Base-by-base conservation (phyloP, 2,113 vertebrate species). In the rabbit (Oryctolagus cuniculus) region DNA sequence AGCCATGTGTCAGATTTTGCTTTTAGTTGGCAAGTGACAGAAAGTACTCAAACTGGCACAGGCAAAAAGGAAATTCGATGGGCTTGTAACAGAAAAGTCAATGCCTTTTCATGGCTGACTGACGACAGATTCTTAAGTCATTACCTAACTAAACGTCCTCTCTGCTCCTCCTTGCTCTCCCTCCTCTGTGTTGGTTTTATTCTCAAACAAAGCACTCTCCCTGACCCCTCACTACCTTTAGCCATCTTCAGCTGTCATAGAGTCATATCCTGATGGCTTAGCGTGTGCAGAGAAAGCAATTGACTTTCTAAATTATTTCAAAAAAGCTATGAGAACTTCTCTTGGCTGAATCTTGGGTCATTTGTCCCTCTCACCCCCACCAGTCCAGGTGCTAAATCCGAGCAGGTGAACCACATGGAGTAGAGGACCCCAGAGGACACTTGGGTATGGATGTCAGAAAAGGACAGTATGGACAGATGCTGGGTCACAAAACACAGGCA, bases 1-100 rank as follows among this genome's bases (percentile, higher is more conserved):
- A 70, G 53, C 38, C 36, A 74, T 93, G 77, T 91, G 12, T 93
- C 89, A 95, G 44, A 44, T 25, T 77, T 78, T 72, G 51, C 72
- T 93, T 87, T 87, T 87, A 38, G 12, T 89, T 89, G 24, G 24
- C 61, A 91, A 81, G 24, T 81, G 87, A 89, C 5, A 77, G 83
- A 96, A 84, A 87, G 63, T 8, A 93, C 51, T 78, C 27, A 81
- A 72, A 70, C 25, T 91, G 31, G 22, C 27, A 73, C n/a, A 63
- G 19, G 21, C 21, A 73, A 58, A 73, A 89, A 61, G 90, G 80
- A 55, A 77, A 77, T 69, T 94, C 13, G 63, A 34, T 31, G 53
- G 16, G 61, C 49, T 79, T 49, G 16, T n/a, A 38, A 80, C 11
- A n/a, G 55, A 73, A 89, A 87, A 72, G 21, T 63, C 49, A 72